A percentile compares a stretch with the other conserved stretches of the same genome.
Evolutionary conservation across 2,797 vertebrate genomes (phyloP).

Genomic region (Lutjanus argentimaculatus): DNA sequence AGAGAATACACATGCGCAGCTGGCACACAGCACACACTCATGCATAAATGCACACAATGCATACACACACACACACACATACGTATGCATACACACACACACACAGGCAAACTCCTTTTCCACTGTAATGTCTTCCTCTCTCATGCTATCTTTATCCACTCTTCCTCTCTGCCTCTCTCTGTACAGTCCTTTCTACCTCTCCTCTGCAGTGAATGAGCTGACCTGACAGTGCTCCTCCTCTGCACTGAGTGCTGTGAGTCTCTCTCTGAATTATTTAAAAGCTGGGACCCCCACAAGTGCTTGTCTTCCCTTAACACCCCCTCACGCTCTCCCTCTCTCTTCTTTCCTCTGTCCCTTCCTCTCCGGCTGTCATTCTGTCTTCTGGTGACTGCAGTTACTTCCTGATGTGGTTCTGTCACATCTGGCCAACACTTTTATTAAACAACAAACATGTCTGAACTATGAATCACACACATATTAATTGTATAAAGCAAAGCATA

Average conservation of each 20-base stretch:
- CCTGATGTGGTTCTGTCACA: constrained; percentile 48
- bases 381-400: constrained; percentile 46
- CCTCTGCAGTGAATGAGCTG: constrained; percentile 80
- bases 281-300: constrained; percentile 86
- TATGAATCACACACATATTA: constrained; percentile 23
- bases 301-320: constrained; percentile 77
- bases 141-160: constrained; percentile 62
- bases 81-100: constrained; percentile 16
- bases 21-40: constrained; percentile 14
- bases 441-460: constrained; percentile 28
- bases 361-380: constrained; percentile 68
- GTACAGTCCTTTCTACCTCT: constrained; percentile 55
- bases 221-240: constrained; percentile 86
- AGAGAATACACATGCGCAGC: constrained; percentile 17
- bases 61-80: constrained; percentile 14
- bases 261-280: constrained; percentile 88
- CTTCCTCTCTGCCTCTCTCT: constrained; percentile 41
- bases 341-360: constrained; percentile 58
- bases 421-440: constrained; percentile 47
- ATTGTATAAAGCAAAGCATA: constrained; percentile 1
- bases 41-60: constrained; percentile 4
- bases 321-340: constrained; percentile 46
- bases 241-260: constrained; percentile 84
- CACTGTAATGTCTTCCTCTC: constrained; percentile 51
- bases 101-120: constrained; percentile 31